Evolutionary conservation across 1,140 invertebrate species (phyloP), one percentile per base, ranked within the genome.

Genomic region (Drosophila serrata): DNA sequence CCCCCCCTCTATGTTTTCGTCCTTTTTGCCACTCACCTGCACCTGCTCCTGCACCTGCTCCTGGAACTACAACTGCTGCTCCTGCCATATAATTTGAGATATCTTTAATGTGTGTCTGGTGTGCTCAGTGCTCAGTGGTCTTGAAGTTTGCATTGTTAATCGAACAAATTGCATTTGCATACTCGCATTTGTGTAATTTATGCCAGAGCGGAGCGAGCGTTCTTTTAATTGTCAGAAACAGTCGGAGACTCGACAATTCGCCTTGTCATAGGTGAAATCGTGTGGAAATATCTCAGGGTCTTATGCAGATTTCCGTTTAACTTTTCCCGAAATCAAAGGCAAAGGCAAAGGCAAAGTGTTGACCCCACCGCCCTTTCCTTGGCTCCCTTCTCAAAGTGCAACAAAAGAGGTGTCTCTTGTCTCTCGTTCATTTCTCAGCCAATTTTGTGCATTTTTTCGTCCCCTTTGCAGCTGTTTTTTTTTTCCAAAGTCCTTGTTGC

Each of bases 271-370:
- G 48, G 51, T 58, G 49, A 73, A 85, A 74, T 62, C 62, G 78
- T 81, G 48, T 72, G 51, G 51, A 48, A 72, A 72, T 42, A 58
- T 59, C 51, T 17, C 65, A 40, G 33, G 77, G 65, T 68, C 69
- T 81, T 81, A 68, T 65, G 77, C 55, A 81, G 81, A 84, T 84
- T 84, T 81, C 62, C 77, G 67, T 77, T 86, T 86, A 67, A 85
- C 82, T 86, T 86, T 85, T 86, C 62, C 46, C 53, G 60, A 61
- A 60, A 76, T 57, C 53, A 56, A 58, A 55, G 33, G 33, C 53
- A 42, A 62, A 55, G 33, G 33, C 53, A 42, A 62, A 68, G 67
- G 55, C 45, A 51, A 65, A 37, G 24, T 43, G 35, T 65, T 46
- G 37, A 75, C 46, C 46, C 57, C 62, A 19, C n/a, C 33, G 60